A percentile compares a stretch with the other conserved stretches of the same genome.
Conservation (phyloP, 2,888 invertebrate species). For the Oxytorus armatus region DNA sequence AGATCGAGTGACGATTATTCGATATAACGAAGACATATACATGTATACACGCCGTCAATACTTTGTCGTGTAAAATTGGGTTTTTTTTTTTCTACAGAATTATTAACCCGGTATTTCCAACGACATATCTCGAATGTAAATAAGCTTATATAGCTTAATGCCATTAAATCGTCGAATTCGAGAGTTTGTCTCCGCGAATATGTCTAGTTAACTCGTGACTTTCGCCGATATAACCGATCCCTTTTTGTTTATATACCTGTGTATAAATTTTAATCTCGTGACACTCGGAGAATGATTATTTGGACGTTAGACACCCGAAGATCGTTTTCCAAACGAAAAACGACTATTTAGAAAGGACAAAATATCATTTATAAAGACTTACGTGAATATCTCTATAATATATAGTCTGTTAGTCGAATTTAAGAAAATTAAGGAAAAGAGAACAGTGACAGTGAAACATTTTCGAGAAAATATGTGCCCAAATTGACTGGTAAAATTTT, state of each 20-base stretch:
- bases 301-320: neutral
- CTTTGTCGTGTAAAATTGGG: constrained; percentile 28
- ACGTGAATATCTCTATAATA: neutral
- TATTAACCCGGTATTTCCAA: constrained; percentile 40
- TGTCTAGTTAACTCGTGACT: constrained; percentile 60
- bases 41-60: constrained; percentile 13
- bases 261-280: constrained; percentile 10
- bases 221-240: constrained; percentile 36
- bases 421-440: neutral
- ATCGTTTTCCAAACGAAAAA: too few species aligned
- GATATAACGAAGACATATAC: constrained; percentile 8
- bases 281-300: neutral
- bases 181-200: constrained; percentile 46
- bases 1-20: constrained; percentile 13
- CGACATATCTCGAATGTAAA: neutral
- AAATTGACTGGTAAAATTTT: neutral
- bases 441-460: too few species aligned
- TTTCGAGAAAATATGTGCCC: too few species aligned
- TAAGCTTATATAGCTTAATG: constrained; percentile 35
- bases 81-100: constrained; percentile 44
- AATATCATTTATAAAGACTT: too few species aligned
- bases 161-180: constrained; percentile 61
- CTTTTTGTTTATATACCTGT: constrained; percentile 9
- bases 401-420: neutral
- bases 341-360: too few species aligned